Evolutionary conservation across 2,113 vertebrate species (phyloP).

Genomic region (Daubentonia madagascariensis): DNA sequence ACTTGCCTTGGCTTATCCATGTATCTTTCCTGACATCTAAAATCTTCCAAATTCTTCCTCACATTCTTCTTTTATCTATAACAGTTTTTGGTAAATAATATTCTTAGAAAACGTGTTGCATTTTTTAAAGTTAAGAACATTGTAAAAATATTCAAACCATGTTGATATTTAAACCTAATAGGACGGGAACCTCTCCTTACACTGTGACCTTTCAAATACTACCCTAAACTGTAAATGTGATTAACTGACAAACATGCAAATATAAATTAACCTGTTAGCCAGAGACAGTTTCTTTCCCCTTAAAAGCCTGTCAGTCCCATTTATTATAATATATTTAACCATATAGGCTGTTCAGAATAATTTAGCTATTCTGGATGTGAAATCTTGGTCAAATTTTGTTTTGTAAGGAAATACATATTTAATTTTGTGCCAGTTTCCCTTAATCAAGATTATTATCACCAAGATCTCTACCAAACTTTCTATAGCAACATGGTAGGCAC

Average conservation of each 20-base stretch:
- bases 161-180: conserved; percentile 43
- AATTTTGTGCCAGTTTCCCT: background rate
- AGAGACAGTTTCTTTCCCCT: background rate
- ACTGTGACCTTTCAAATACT: conserved; percentile 22
- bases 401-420: background rate
- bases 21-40: background rate
- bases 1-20: background rate
- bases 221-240: background rate
- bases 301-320: background rate
- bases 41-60: background rate
- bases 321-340: background rate
- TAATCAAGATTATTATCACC: conserved; percentile 2
- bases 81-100: background rate
- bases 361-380: background rate
- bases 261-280: background rate
- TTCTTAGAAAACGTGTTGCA: background rate
- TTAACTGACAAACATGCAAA: background rate
- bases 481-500: conserved; percentile 7
- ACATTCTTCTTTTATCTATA: background rate
- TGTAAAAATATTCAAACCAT: background rate
- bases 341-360: background rate
- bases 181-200: background rate
- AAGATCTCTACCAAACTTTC: conserved; percentile 35
- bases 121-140: conserved; percentile 1
- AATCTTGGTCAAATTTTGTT: background rate